Conservation (phyloP, 1,140 invertebrate genomes). For the Drosophila sechellia region DNA sequence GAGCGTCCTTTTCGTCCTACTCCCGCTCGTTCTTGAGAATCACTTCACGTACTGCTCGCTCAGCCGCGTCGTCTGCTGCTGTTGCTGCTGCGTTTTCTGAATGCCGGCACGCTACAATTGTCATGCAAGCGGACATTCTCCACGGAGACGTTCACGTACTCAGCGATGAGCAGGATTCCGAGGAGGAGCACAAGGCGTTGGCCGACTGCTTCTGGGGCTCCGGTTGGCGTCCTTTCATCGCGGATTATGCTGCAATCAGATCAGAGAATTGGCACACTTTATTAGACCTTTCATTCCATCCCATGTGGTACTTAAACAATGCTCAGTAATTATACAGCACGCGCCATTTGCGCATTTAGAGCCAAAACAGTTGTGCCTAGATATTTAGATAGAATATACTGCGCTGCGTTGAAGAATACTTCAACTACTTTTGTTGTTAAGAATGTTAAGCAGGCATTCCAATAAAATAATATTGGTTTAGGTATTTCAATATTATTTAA, state of each 20-base stretch:
- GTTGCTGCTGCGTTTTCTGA: conserved; percentile 68
- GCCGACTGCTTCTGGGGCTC: conserved; percentile 39
- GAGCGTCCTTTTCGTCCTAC: not conserved
- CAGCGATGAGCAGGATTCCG: conserved; percentile 25
- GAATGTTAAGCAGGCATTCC: too few relatives aligned
- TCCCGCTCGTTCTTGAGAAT: conserved; percentile 60
- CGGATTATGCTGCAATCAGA: conserved; percentile 30
- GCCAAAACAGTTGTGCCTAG: conserved; percentile 47
- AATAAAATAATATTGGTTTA: too few relatives aligned
- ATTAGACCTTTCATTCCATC: conserved; percentile 26
- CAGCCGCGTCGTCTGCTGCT: conserved; percentile 61
- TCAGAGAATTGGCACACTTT: conserved; percentile 28
- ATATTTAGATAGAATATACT: not conserved
- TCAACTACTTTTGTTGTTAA: too few relatives aligned
- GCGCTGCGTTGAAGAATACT: too few relatives aligned
- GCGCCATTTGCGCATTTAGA: conserved; percentile 63
- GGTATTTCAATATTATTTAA: too few relatives aligned
- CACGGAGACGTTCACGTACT: conserved; percentile 69
- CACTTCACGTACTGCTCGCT: conserved; percentile 76
- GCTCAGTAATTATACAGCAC: conserved; percentile 66
- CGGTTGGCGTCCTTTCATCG: conserved; percentile 30
- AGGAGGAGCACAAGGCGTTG: conserved; percentile 2
- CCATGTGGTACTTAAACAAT: conserved; percentile 55
- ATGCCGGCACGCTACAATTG: conserved; percentile 81
- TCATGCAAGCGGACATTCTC: conserved; percentile 79